Percentiles rank a stretch among this genome's conserved stretches.
Conservation (phyloP, 1,140 invertebrate species). For the Camponotus floridanus region DNA sequence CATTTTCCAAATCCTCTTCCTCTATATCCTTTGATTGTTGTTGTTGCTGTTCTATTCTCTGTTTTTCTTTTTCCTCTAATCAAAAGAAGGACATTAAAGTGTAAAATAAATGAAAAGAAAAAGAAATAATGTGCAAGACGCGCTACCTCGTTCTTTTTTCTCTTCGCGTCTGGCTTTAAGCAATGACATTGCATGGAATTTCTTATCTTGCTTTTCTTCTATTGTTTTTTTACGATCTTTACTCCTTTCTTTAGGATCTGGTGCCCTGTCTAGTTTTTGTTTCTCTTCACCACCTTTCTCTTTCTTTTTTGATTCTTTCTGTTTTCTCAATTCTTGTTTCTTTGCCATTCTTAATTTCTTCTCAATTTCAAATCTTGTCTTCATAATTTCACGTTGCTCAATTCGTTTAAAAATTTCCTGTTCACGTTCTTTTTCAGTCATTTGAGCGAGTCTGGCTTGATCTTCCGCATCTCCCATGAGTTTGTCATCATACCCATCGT, state of each 20-base stretch:
- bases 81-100: slow-evolving; percentile 12
- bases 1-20: slow-evolving; percentile 87
- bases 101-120: slow-evolving; percentile 1
- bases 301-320: slow-evolving; percentile 88
- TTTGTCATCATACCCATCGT: slow-evolving; percentile 97
- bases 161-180: slow-evolving; percentile 96
- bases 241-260: slow-evolving; percentile 92
- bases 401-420: slow-evolving; percentile 98
- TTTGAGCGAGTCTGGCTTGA: slow-evolving; percentile 93
- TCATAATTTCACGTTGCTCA: slow-evolving; percentile 96
- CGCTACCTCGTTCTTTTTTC: slow-evolving; percentile 89
- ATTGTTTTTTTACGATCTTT: slow-evolving; percentile 97
- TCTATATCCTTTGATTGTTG: slow-evolving; percentile 87
- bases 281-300: slow-evolving; percentile 86
- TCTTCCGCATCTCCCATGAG: slow-evolving; percentile 99
- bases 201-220: slow-evolving; percentile 95
- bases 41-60: slow-evolving; percentile 86
- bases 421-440: slow-evolving; percentile 99
- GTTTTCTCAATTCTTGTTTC: slow-evolving; percentile 92
- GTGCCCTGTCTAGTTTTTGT: slow-evolving; percentile 84
- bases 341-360: slow-evolving; percentile 96
- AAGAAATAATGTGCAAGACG: slow-evolving; percentile 11
- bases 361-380: slow-evolving; percentile 98
- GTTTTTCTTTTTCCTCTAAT: slow-evolving; percentile 88
- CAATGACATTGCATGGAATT: slow-evolving; percentile 96